A percentile compares a stretch with the other conserved stretches of the same genome.
Evolutionary conservation across 2,113 vertebrate species (phyloP).

Genomic region (Reinhardtius hippoglossoides): DNA sequence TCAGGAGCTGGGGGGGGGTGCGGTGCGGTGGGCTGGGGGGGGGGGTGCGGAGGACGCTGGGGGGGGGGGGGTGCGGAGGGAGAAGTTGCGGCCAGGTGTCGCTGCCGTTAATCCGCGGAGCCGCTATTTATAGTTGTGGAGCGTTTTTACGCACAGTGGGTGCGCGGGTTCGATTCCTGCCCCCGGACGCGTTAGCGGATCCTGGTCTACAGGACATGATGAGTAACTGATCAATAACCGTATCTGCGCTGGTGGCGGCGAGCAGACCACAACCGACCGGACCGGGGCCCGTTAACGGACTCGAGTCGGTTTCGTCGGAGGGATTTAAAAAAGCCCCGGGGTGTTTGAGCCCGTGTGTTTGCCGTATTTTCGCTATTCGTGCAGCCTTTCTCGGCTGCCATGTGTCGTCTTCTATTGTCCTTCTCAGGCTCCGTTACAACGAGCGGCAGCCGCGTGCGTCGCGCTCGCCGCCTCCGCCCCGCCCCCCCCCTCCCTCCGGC

Average conservation of each 20-base stretch:
- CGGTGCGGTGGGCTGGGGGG: too few species aligned
- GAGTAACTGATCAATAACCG: too few species aligned
- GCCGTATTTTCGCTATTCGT: not conserved
- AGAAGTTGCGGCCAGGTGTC: too few species aligned
- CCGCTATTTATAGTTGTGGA: not conserved
- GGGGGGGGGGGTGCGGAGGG: too few species aligned
- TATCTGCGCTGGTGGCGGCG: too few species aligned
- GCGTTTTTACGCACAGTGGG: not conserved
- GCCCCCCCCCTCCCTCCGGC: constrained; percentile 36
- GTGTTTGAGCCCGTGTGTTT: not conserved
- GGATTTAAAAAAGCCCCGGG: not conserved
- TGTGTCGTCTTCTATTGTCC: constrained; percentile 81
- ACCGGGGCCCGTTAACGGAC: too few species aligned
- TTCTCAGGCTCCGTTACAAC: constrained; percentile 69
- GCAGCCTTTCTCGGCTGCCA: constrained; percentile 44
- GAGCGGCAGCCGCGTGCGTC: constrained; percentile 63
- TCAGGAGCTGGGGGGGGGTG: too few species aligned
- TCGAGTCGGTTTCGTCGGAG: too few species aligned
- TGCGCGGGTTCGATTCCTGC: not conserved
- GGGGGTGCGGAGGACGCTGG: too few species aligned
- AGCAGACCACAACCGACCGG: too few species aligned
- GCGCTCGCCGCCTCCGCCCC: constrained; percentile 48
- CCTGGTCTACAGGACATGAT: too few species aligned
- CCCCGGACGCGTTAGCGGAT: too few species aligned
- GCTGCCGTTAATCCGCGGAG: not conserved